Conservation (phyloP, 2,113 vertebrate species). For the Eublepharis macularius region DNA sequence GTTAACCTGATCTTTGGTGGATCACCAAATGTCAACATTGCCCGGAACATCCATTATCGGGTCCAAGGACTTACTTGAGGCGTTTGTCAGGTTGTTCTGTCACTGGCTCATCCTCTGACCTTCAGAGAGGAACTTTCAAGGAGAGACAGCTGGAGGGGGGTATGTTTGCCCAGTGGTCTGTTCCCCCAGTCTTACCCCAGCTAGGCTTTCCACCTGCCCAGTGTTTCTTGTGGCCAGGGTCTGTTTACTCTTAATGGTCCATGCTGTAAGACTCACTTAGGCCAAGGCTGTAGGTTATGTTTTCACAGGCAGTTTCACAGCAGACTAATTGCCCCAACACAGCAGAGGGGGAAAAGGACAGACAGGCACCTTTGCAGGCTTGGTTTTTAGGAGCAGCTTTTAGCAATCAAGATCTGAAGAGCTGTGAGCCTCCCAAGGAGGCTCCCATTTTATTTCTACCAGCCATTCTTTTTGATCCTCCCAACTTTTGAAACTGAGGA, state of each 20-base stretch:
- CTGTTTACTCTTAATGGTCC: not conserved
- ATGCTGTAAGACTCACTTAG: too few relatives aligned
- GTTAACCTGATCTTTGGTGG: slow-evolving; percentile 72
- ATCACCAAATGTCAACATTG: slow-evolving; percentile 75
- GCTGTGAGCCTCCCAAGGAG: not conserved
- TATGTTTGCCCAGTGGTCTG: not conserved
- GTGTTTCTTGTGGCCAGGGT: not conserved
- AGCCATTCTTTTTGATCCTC: too few relatives aligned
- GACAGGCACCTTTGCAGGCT: not conserved
- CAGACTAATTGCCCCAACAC: too few relatives aligned
- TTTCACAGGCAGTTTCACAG: too few relatives aligned
- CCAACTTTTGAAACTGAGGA: too few relatives aligned
- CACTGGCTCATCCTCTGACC: slow-evolving; percentile 63
- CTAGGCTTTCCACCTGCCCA: not conserved
- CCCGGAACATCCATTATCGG: slow-evolving; percentile 78
- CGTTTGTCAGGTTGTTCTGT: slow-evolving; percentile 79
- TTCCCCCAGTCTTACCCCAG: not conserved
- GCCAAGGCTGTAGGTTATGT: too few relatives aligned
- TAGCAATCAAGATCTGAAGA: slow-evolving; percentile 14
- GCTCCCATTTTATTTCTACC: too few relatives aligned
- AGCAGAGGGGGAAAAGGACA: too few relatives aligned
- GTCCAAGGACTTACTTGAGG: slow-evolving; percentile 80
- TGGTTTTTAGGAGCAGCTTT: not conserved
- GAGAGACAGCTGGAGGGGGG: slow-evolving; percentile 53
- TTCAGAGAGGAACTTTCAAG: slow-evolving; percentile 77